Percentiles rank a stretch among this genome's conserved stretches.
These are phyloP conservation scores for Rosalia funebris DNA, from an alignment of 2,888 invertebrate species.

Conservation along the genomic window DNA sequence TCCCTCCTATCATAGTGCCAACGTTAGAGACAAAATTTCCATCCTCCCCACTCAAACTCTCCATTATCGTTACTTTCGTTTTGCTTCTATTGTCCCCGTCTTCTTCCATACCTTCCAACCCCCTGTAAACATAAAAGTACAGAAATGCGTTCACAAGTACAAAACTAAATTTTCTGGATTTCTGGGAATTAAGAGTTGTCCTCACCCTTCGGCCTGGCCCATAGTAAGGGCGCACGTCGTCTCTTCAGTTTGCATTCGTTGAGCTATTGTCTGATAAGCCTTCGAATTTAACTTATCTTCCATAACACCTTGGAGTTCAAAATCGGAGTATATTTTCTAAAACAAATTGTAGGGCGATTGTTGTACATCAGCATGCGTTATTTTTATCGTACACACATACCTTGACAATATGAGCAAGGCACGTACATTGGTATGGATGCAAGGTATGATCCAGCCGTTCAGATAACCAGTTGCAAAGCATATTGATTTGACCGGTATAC, in stretches of 20 bases:
- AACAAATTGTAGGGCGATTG: slow-evolving; percentile 43
- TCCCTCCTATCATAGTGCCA: slow-evolving; percentile 85
- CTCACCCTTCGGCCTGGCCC: slow-evolving; percentile 79
- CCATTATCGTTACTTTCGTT: slow-evolving; percentile 71
- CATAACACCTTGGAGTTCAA: slow-evolving; percentile 98
- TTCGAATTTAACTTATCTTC: slow-evolving; percentile 97
- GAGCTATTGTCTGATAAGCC: slow-evolving; percentile 90
- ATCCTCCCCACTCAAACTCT: slow-evolving; percentile 74
- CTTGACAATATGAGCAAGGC: slow-evolving; percentile 94
- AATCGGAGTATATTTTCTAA: slow-evolving; percentile 98
- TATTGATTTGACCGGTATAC: slow-evolving; percentile 92
- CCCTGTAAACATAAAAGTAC: slow-evolving; percentile 51
- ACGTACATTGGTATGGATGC: slow-evolving; percentile 97
- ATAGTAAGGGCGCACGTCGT: slow-evolving; percentile 90
- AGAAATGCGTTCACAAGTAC: too few relatives aligned
- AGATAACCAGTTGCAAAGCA: slow-evolving; percentile 93
- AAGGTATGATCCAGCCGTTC: slow-evolving; percentile 93
- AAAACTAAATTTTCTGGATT: too few relatives aligned
- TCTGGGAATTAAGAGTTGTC: too few relatives aligned
- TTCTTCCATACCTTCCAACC: slow-evolving; percentile 65
- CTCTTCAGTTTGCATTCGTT: slow-evolving; percentile 96
- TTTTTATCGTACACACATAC: slow-evolving; percentile 64
- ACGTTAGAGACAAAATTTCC: slow-evolving; percentile 82
- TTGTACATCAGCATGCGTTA: neutral
- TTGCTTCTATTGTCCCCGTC: slow-evolving; percentile 70